These are phyloP conservation scores for Hipparchia sbordonii DNA, from an alignment of 2,888 invertebrate genomes.

Conservation along the genomic window DNA sequence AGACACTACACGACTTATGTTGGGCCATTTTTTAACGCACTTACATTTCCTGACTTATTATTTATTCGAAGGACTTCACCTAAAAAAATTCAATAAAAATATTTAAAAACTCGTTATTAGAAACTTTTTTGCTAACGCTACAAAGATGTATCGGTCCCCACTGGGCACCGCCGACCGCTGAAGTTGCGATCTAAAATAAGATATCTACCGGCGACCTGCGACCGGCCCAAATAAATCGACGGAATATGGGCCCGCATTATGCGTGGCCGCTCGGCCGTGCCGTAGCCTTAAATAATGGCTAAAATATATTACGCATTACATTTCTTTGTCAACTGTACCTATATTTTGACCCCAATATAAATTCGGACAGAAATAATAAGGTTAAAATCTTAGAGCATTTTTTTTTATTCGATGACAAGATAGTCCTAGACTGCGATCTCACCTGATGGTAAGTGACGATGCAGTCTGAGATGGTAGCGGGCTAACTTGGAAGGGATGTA, in stretches of 20 bases:
- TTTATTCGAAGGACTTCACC: no score
- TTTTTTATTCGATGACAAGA: no score
- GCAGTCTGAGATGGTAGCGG: no score
- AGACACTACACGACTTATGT: no score
- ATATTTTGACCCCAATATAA: not conserved
- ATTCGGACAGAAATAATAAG: not conserved
- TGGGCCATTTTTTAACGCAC: no score
- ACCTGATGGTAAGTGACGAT: no score
- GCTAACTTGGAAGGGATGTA: no score
- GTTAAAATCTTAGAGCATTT: no score
- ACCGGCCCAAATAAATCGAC: conserved; percentile 58
- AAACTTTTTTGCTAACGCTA: conserved; percentile 48
- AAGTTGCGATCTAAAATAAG: conserved; percentile 67
- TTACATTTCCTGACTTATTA: no score
- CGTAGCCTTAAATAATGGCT: conserved; percentile 12
- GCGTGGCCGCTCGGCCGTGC: conserved; percentile 39
- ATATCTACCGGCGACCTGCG: conserved; percentile 63
- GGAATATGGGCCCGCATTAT: conserved; percentile 54
- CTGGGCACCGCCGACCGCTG: conserved; percentile 65
- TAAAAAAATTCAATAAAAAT: not conserved
- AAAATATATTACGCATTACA: conserved; percentile 8
- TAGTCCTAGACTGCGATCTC: no score
- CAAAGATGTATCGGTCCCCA: conserved; percentile 49
- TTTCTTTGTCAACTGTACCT: conserved; percentile 8
- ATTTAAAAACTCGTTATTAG: not conserved